These are phyloP conservation scores for Meriones unguiculatus DNA, from an alignment of 2,113 vertebrate genomes.

Conservation along the genomic window DNA sequence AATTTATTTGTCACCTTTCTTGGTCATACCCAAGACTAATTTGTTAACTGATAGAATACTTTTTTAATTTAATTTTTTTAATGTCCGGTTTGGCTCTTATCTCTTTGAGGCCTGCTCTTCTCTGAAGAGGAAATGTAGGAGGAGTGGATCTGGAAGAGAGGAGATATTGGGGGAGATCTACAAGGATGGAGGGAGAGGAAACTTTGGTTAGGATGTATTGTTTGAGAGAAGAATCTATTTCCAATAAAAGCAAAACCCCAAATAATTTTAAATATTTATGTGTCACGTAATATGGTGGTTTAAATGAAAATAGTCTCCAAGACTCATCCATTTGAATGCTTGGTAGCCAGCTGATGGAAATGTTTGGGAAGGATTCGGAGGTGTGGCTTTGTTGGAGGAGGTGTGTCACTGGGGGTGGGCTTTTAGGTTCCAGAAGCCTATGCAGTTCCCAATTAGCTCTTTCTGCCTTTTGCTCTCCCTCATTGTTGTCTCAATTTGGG, in stretches of 20 bases:
- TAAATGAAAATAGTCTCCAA: not conserved
- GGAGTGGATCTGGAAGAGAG: not conserved
- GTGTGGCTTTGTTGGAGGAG: too few species aligned
- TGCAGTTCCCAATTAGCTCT: not conserved
- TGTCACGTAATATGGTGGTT: not conserved
- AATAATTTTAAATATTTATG: not conserved
- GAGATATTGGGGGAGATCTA: not conserved
- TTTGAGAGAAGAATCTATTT: not conserved
- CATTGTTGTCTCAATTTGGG: too few species aligned
- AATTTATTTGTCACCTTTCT: constrained; percentile 6
- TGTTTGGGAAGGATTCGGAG: not conserved
- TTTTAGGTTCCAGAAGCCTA: not conserved
- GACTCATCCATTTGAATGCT: not conserved
- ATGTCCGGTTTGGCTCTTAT: not conserved
- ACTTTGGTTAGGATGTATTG: not conserved
- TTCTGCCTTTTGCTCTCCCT: not conserved
- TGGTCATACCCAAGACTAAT: not conserved
- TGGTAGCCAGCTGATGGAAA: not conserved
- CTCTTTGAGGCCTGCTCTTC: not conserved
- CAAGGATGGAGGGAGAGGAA: not conserved
- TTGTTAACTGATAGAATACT: not conserved
- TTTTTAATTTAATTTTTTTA: not conserved
- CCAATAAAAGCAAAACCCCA: not conserved
- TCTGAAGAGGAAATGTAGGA: not conserved
- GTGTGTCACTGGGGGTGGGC: not conserved